Conservation (phyloP, 2,888 invertebrate genomes). For the Metopia argyrocephala region DNA sequence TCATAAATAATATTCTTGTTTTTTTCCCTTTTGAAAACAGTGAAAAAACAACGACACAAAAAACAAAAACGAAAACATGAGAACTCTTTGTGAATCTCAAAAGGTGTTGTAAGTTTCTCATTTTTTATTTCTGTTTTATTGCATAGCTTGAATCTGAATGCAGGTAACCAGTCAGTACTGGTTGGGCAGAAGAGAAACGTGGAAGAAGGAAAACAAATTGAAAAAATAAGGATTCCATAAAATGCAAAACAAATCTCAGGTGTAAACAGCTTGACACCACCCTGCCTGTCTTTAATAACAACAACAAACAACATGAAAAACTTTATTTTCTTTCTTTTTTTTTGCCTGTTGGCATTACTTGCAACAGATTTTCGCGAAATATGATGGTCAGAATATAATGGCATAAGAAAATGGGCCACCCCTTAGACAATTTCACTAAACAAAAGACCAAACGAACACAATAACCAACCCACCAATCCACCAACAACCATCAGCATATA, state of each 20-base stretch:
- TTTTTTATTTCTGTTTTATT: neutral
- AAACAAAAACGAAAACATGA: neutral
- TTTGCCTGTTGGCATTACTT: constrained; percentile 28
- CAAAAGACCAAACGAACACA: constrained; percentile 21
- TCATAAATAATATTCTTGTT: constrained; percentile 68
- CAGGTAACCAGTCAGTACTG: constrained; percentile 13
- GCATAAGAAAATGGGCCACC: constrained; percentile 55
- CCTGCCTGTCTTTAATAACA: constrained; percentile 53
- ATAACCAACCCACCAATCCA: constrained; percentile 13
- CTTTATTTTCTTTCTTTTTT: constrained; percentile 38
- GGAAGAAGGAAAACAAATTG: constrained; percentile 3
- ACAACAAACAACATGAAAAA: constrained; percentile 46
- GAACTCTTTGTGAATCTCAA: constrained; percentile 56
- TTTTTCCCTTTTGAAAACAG: constrained; percentile 26
- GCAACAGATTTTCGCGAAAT: constrained; percentile 55
- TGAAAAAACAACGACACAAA: constrained; percentile 9
- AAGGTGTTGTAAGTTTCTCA: constrained; percentile 47
- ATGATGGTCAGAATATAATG: constrained; percentile 61
- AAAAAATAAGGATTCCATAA: constrained; percentile 59
- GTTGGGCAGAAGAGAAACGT: constrained; percentile 9
- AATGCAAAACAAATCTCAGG: constrained; percentile 74
- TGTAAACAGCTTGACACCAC: constrained; percentile 73
- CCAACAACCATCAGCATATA: constrained; percentile 36
- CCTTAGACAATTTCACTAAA: constrained; percentile 20
- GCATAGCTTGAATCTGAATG: neutral